These are phyloP conservation scores for Troides helena DNA, from an alignment of 2,888 invertebrate species.

Conservation along the genomic window DNA sequence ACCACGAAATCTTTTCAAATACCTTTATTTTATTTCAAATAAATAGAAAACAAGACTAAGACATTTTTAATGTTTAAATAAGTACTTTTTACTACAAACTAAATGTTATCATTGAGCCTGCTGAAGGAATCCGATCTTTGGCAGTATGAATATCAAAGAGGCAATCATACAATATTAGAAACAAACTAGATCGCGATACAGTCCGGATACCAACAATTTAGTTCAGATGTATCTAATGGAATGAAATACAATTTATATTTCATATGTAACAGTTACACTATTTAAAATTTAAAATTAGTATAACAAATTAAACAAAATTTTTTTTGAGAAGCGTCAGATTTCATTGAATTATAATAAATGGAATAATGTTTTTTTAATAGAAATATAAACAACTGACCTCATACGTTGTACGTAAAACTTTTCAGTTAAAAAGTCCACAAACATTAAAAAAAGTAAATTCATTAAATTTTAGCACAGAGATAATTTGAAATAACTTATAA, in stretches of 20 bases:
- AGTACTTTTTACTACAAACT: neutral
- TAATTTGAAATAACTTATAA: neutral
- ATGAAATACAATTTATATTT: constrained; percentile 21
- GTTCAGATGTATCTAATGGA: constrained; percentile 42
- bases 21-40: neutral
- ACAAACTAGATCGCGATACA: constrained; percentile 13
- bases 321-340: neutral
- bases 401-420: neutral
- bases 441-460: neutral
- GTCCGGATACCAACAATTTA: constrained; percentile 54
- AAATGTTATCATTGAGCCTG: neutral
- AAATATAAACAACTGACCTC: constrained; percentile 15
- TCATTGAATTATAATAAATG: neutral
- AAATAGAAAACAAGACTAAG: neutral
- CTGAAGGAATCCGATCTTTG: neutral
- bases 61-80: neutral
- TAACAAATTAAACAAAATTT: neutral
- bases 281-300: neutral
- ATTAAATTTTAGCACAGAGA: neutral
- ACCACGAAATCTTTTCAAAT: neutral
- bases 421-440: neutral
- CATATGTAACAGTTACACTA: neutral
- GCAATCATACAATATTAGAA: constrained; percentile 15
- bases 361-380: neutral
- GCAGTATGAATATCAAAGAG: neutral